Conservation (phyloP, 2,797 vertebrate species). For the Petrocephalus schoutedeni region DNA sequence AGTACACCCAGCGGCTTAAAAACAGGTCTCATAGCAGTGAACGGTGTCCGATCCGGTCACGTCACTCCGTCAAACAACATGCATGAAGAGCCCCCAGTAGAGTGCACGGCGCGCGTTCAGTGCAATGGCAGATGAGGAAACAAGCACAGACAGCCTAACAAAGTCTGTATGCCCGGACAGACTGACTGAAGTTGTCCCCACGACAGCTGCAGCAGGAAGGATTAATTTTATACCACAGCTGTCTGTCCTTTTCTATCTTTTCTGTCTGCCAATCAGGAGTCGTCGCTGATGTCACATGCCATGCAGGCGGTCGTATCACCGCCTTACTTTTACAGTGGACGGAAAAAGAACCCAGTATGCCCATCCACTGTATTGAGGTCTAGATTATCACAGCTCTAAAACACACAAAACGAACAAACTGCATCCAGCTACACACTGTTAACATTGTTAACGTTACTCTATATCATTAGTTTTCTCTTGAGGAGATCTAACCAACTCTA, state of each 20-base stretch:
- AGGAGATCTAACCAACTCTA: constrained; percentile 24
- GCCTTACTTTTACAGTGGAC: background rate
- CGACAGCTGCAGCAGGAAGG: background rate
- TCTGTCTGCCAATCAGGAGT: background rate
- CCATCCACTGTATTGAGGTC: constrained; percentile 12
- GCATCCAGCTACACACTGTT: constrained; percentile 51
- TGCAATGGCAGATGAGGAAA: constrained; percentile 25
- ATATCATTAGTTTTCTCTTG: constrained; percentile 13
- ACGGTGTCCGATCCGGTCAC: background rate
- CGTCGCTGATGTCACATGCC: background rate
- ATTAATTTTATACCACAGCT: background rate
- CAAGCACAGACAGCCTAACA: constrained; percentile 28
- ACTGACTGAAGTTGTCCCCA: background rate
- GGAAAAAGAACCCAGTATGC: background rate
- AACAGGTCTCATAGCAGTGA: constrained; percentile 8
- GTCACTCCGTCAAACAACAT: background rate
- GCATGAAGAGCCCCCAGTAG: background rate
- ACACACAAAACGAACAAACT: constrained; percentile 51
- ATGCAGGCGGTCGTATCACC: background rate
- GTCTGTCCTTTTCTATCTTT: background rate
- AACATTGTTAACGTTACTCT: constrained; percentile 4
- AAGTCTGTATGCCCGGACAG: background rate
- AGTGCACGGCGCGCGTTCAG: constrained; percentile 1
- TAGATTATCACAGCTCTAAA: constrained; percentile 50
- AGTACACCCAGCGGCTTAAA: background rate